These are phyloP conservation scores for Nothoprocta pentlandii DNA, from an alignment of 2,113 vertebrate genomes.

Conservation along the genomic window DNA sequence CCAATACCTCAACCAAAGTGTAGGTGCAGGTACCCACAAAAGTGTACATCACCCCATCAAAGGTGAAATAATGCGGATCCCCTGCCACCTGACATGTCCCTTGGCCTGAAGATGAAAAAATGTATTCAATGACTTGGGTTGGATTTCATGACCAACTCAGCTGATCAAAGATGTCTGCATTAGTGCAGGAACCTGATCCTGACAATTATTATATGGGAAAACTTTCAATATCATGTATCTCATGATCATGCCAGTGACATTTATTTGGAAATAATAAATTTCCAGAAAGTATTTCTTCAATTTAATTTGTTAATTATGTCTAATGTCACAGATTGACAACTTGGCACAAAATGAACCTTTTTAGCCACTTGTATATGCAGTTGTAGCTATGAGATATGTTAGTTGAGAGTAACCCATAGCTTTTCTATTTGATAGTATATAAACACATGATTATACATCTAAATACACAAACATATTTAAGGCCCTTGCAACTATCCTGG, in stretches of 20 bases:
- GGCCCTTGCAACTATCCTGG: background rate
- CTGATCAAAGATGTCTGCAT: background rate
- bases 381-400: background rate
- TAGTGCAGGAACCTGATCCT: background rate
- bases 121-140: background rate
- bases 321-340: background rate
- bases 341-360: background rate
- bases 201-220: background rate
- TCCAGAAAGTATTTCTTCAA: background rate
- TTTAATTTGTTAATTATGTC: background rate
- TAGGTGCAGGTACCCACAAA: constrained; percentile 94
- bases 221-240: background rate
- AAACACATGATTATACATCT: background rate
- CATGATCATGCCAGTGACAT: background rate
- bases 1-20: constrained; percentile 84
- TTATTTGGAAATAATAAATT: background rate
- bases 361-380: background rate
- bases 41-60: constrained; percentile 88
- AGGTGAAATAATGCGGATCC: constrained; percentile 93
- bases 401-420: background rate
- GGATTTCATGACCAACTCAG: background rate
- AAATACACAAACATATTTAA: background rate
- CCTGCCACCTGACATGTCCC: constrained; percentile 87
- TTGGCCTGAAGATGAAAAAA: constrained; percentile 75
- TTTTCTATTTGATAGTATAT: background rate